Base-by-base conservation (phyloP, 2,888 invertebrate species). In the Phyto melanocephala region DNA sequence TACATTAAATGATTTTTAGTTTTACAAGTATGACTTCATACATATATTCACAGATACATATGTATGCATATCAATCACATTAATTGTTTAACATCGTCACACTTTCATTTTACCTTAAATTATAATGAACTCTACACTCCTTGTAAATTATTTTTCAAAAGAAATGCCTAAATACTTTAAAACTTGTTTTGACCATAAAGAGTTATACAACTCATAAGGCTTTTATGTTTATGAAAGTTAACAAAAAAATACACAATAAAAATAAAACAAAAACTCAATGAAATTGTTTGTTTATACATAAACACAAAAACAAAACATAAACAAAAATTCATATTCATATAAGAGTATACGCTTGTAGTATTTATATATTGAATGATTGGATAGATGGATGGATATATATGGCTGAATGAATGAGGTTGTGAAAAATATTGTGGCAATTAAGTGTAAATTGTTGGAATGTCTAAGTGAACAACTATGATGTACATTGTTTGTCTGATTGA, bases 381-480 rank as follows among this genome's bases (percentile, higher is more conserved):
- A 50, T 60, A 28, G 15, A 15, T 56, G 33, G 35, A 8, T 56
- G 56, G 3, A 2, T 42, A 28, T 28, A 28, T 5, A 15, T 62
- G 35, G 15, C 6, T 24, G 62, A 10, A 60, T 40, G 28, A n/a
- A 67, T 79, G 63, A 62, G 77, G 74, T 63, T 68, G 62, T 63
- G 15, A 35, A 45, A 72, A 50, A 68, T 56, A 77, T 74, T 74
- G 63, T 70, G 78, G 74, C 81, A 82, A 75, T 81, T 74, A 77
- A 71, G 76, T 77, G 81, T 67, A 76, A 77, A 77, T 81, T 81
- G 81, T 77, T 77, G 67, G 42, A 76, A 82, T 82, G 78, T 62
- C 63, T 74, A 20, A 45, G 62, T 37, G 58, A 82, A 65, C 70
- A 63, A 63, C 56, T 68, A 54, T 58, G 33, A 20, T 56, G n/a